A percentile compares a stretch with the other conserved stretches of the same genome.
phyloP scores from a whole-genome alignment of 1,140 invertebrate species.

The Halotydeus destructor region DNA sequence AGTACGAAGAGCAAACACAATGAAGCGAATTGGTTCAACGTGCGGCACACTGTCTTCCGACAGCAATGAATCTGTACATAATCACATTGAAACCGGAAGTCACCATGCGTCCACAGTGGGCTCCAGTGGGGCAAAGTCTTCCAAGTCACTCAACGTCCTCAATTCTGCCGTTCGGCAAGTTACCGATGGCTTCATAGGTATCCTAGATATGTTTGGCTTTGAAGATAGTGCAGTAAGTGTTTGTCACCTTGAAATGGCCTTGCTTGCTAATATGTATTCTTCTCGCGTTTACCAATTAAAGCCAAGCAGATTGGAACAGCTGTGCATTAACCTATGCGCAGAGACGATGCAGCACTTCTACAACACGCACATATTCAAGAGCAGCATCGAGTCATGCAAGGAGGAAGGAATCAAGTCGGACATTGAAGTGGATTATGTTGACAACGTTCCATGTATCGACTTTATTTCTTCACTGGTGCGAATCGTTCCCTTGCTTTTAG shows the following conservation, averaged over 20 bases:
- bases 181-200: conserved; percentile 84
- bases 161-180: conserved; percentile 77
- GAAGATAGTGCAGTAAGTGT: conserved; percentile 50
- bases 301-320: conserved; percentile 69
- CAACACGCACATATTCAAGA: conserved; percentile 89
- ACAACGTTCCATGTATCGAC: conserved; percentile 87
- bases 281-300: conserved; percentile 18
- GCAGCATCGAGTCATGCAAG: conserved; percentile 70
- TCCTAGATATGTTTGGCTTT: conserved; percentile 87
- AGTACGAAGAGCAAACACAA: conserved; percentile 67
- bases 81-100: conserved; percentile 46
- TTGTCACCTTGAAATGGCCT: not conserved
- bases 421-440: conserved; percentile 76
- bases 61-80: conserved; percentile 72
- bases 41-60: conserved; percentile 64
- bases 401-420: conserved; percentile 81
- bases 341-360: conserved; percentile 96
- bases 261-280: not conserved
- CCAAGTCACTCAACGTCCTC: conserved; percentile 53
- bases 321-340: conserved; percentile 83
- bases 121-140: conserved; percentile 58
- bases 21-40: conserved; percentile 65
- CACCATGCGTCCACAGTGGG: conserved; percentile 68
- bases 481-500: conserved; percentile 12
- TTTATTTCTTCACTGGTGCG: conserved; percentile 68